A percentile compares a stretch with the other conserved stretches of the same genome.
Evolutionary conservation across 2,113 vertebrate genomes (phyloP).

Genomic region (Camelus bactrianus): DNA sequence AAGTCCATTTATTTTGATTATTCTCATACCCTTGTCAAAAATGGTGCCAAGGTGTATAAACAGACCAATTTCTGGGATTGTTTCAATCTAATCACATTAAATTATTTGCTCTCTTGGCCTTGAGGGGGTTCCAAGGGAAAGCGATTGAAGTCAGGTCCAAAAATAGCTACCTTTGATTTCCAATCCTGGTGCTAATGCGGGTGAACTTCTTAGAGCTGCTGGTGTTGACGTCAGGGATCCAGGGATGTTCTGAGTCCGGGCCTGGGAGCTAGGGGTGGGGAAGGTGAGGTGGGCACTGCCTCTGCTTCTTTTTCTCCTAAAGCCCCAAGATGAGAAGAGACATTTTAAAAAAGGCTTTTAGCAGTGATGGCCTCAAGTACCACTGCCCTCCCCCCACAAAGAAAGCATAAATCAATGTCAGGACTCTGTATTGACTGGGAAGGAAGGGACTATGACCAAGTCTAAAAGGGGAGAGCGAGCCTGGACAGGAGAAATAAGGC

Average conservation of each 20-base stretch:
- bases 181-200: conserved; percentile 74
- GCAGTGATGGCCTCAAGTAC: not conserved
- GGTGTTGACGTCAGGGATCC: conserved; percentile 55
- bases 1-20: conserved; percentile 85
- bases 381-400: not conserved
- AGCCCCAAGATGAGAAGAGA: not conserved
- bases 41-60: conserved; percentile 85
- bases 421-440: not conserved
- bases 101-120: conserved; percentile 86
- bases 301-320: conserved; percentile 44
- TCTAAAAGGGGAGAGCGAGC: not conserved
- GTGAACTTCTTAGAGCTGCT: conserved; percentile 62
- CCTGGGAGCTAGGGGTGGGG: not conserved
- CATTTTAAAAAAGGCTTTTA: not conserved
- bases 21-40: conserved; percentile 83
- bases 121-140: conserved; percentile 85
- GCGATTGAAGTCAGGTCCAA: conserved; percentile 87
- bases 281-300: not conserved
- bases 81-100: conserved; percentile 85
- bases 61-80: conserved; percentile 85
- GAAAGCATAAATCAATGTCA: not conserved
- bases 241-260: not conserved
- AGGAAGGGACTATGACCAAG: not conserved
- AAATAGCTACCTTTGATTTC: conserved; percentile 83
- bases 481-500: not conserved